phyloP scores from a whole-genome alignment of 2,888 invertebrate genomes.

The Tetragnatha montana region DNA sequence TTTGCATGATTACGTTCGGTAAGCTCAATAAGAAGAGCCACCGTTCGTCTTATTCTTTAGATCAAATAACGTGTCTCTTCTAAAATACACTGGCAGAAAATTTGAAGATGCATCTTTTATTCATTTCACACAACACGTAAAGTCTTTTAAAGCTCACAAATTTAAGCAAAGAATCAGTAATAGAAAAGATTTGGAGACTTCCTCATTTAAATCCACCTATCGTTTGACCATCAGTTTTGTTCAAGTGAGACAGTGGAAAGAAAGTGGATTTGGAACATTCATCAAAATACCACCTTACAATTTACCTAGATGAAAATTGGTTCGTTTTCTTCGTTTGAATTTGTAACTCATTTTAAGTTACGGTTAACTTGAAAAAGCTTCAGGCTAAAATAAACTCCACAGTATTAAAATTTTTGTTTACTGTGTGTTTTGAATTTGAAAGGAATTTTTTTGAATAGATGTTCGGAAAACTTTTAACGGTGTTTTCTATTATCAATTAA shows the following conservation, averaged over 20 bases:
- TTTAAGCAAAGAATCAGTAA: not conserved
- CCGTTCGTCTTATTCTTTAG: not conserved
- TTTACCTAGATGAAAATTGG: not conserved
- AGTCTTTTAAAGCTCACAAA: not conserved
- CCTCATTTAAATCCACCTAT: not conserved
- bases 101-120: conserved; percentile 1
- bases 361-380: no score
- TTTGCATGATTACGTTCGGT: not conserved
- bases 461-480: no score
- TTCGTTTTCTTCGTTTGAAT: not conserved
- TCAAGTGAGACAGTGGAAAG: not conserved
- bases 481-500: no score
- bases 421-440: not conserved
- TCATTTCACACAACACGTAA: conserved; percentile 1
- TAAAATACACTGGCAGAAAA: not conserved
- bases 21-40: not conserved
- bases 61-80: not conserved
- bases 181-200: not conserved
- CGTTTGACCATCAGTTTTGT: not conserved
- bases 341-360: not conserved
- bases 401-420: no score
- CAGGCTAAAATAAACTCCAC: no score
- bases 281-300: not conserved
- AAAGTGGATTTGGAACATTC: not conserved
- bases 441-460: no score